Base-by-base conservation (phyloP, 2,888 invertebrate species). In the Endotricha flammealis region DNA sequence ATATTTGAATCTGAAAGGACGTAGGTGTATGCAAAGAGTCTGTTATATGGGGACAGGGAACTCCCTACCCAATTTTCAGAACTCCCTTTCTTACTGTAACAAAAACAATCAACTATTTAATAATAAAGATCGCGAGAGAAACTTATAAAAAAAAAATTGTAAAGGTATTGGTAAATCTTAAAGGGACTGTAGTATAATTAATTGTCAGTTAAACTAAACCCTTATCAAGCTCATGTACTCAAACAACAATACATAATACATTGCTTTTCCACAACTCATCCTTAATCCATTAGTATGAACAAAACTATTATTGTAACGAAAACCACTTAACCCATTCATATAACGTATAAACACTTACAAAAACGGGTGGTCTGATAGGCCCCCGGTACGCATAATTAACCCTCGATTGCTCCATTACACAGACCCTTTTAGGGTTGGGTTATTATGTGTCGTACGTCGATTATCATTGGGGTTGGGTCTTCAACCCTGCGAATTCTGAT, bases 391-490 rank as follows among this genome's bases (percentile, higher is more conserved):
- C 59, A 67, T 71, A 74, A 75, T 75, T 75, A 75, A 71, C 70
- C 62, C 56, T 54, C 67, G 61, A 71, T 67, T 60, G 72, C 53
- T 63, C 69, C 66, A 71, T 73, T 73, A 66, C 58, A 62, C 50
- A 44, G 50, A 41, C 68, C 70, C 68, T 70, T 69, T 68, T 59
- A 62, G 61, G 60, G 50, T 47, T 47, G 49, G 57, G 64, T 60
- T 64, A 68, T 65, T 65, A 67, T 60, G 64, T 66, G 65, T 60
- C 62, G 58, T 53, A 52, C 52, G 64, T 58, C 70, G 67, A 71
- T 72, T 73, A 71, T 62, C 60, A 56, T 64, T 61, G 41, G 46
- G 41, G 39, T 40, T 42, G 35, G 35, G 36, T 23, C 36, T 41
- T 37, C 28, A 36, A 35, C 30, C 33, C 34, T 32, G 23, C n/a